Conservation (phyloP, 2,797 vertebrate genomes). For the Urophycis tenuis region DNA sequence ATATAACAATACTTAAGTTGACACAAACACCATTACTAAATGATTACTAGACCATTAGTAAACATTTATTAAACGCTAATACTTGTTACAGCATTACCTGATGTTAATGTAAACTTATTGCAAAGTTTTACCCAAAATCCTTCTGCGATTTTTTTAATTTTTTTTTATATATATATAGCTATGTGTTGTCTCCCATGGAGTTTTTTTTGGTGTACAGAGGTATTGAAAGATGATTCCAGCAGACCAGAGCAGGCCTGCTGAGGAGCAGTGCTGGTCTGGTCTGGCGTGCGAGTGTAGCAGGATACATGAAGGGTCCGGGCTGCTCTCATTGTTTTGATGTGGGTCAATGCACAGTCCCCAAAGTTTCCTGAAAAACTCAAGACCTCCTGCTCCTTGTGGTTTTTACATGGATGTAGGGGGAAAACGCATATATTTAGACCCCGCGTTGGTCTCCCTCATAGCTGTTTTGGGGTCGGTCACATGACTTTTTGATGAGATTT, state of each 20-base stretch:
- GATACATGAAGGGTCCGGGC: conserved; percentile 29
- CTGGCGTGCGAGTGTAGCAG: conserved; percentile 2
- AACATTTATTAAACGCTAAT: too few relatives aligned
- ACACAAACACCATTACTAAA: too few relatives aligned
- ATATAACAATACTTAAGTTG: too few relatives aligned
- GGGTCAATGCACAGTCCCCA: conserved; percentile 27
- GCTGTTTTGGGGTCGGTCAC: conserved; percentile 31
- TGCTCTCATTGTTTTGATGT: conserved; percentile 19
- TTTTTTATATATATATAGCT: conserved; percentile 45
- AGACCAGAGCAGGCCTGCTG: not conserved
- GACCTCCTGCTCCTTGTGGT: conserved; percentile 34
- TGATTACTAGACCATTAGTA: too few relatives aligned
- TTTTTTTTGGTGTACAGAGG: conserved; percentile 53
- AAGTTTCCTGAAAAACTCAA: conserved; percentile 11
- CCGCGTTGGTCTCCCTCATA: conserved; percentile 13
- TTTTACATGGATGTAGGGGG: conserved; percentile 30
- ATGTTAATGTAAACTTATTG: too few relatives aligned
- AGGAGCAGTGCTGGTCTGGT: conserved; percentile 20
- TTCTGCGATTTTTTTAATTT: not conserved
- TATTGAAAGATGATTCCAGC: conserved; percentile 51
- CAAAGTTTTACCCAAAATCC: not conserved
- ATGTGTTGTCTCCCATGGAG: conserved; percentile 37
- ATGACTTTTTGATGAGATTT: conserved; percentile 12
- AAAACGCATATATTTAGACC: conserved; percentile 25
- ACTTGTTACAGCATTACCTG: too few relatives aligned